These are phyloP conservation scores for Drosophila anceps DNA, from an alignment of 2,888 invertebrate genomes.

Conservation along the genomic window DNA sequence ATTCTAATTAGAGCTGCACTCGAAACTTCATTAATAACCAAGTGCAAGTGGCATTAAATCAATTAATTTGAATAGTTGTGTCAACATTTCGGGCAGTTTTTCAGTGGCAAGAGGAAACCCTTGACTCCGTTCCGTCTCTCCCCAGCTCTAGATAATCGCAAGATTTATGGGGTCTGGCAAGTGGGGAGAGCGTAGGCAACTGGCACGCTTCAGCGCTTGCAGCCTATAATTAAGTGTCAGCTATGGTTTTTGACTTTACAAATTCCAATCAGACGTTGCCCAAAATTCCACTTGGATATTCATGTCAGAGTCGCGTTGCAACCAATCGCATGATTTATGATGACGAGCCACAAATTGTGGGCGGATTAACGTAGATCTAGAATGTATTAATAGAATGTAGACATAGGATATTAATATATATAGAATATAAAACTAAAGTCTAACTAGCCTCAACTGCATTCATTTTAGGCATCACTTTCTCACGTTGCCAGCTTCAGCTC, in stretches of 20 bases:
- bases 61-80: conserved; percentile 80
- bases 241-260: conserved; percentile 76
- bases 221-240: conserved; percentile 81
- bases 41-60: conserved; percentile 70
- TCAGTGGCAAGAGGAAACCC: conserved; percentile 67
- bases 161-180: conserved; percentile 61
- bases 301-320: conserved; percentile 39
- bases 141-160: background rate
- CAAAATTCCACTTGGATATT: conserved; percentile 41
- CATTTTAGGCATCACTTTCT: conserved; percentile 49
- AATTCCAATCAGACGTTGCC: conserved; percentile 72
- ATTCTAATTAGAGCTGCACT: conserved; percentile 76
- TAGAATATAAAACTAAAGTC: too few relatives aligned
- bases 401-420: background rate
- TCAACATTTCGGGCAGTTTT: conserved; percentile 76
- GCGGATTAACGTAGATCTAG: conserved; percentile 7
- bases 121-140: conserved; percentile 38
- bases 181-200: background rate
- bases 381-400: conserved; percentile 28
- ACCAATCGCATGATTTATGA: conserved; percentile 63
- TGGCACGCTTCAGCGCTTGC: conserved; percentile 71
- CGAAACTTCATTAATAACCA: conserved; percentile 76
- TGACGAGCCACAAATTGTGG: conserved; percentile 39
- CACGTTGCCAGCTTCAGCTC: conserved; percentile 49
- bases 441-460: background rate